Evolutionary conservation across 1,140 invertebrate species (phyloP).

Genomic region (Octopus sinensis): DNA sequence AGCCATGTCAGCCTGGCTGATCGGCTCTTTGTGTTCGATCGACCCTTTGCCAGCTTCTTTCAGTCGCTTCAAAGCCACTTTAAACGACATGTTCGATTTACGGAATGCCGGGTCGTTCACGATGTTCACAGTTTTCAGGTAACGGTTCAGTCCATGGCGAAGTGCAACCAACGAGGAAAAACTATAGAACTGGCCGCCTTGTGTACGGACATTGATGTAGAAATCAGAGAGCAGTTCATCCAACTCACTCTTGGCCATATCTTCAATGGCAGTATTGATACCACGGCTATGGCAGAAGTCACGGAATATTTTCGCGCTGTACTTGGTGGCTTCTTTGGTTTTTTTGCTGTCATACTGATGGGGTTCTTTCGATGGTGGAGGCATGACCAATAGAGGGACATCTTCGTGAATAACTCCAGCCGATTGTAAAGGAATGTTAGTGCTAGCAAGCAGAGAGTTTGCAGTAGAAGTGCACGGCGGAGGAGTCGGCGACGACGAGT

Average conservation of each 20-base stretch:
- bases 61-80: conserved; percentile 4
- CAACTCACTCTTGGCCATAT: conserved; percentile 1
- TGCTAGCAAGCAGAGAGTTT: neutral
- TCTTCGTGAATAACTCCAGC: neutral
- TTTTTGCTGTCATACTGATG: conserved; percentile 10
- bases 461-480: neutral
- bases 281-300: conserved; percentile 10
- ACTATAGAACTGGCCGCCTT: conserved; percentile 7
- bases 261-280: conserved; percentile 3
- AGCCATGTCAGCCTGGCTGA: conserved; percentile 8
- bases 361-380: conserved; percentile 1
- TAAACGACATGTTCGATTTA: conserved; percentile 2
- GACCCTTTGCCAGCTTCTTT: conserved; percentile 11
- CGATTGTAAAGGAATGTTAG: neutral
- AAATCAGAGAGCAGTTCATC: neutral
- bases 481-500: neutral
- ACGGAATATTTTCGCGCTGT: conserved; percentile 10
- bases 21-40: conserved; percentile 13
- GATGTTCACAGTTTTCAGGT: conserved; percentile 12
- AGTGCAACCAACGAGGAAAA: conserved; percentile 2
- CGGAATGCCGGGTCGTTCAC: conserved; percentile 14
- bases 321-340: conserved; percentile 4
- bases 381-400: conserved; percentile 5
- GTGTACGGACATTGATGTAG: conserved; percentile 11
- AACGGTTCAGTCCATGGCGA: conserved; percentile 3